Evolutionary conservation across 2,797 vertebrate genomes (phyloP).

Genomic region (Pseudochirops corinnae): DNA sequence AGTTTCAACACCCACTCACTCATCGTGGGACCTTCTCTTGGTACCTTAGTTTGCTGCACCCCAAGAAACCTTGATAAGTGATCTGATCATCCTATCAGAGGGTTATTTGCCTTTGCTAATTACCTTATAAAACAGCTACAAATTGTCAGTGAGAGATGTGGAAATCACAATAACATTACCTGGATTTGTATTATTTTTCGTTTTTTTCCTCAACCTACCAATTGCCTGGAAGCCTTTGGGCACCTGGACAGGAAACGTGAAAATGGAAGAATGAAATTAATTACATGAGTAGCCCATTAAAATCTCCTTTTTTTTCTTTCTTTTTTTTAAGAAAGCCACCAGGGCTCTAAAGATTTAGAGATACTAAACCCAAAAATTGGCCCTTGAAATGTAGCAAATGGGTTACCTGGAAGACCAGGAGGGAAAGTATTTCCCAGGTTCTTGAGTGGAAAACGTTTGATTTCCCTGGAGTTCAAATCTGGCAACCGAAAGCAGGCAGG

Average conservation of each 20-base stretch:
- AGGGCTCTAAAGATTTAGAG: constrained; percentile 23
- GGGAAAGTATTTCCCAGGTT: constrained; percentile 1
- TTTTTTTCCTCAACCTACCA: constrained; percentile 60
- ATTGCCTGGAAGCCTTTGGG: constrained; percentile 49
- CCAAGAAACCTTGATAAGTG: constrained; percentile 49
- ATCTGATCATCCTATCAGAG: constrained; percentile 28
- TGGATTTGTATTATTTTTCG: constrained; percentile 46
- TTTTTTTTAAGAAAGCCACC: constrained; percentile 60
- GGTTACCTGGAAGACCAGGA: constrained; percentile 21
- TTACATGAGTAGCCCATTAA: constrained; percentile 66
- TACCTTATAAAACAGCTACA: constrained; percentile 47
- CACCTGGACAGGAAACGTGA: constrained; percentile 62
- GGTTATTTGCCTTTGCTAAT: constrained; percentile 52
- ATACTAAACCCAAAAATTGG: constrained; percentile 17
- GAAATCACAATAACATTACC: constrained; percentile 16
- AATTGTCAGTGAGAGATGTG: constrained; percentile 11
- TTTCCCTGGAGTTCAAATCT: constrained; percentile 64
- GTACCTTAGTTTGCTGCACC: constrained; percentile 42
- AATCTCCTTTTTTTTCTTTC: constrained; percentile 39
- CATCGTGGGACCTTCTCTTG: constrained; percentile 18
- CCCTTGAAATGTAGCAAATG: constrained; percentile 1
- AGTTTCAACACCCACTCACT: constrained; percentile 62
- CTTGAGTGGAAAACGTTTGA: constrained; percentile 64
- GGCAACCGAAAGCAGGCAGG: constrained; percentile 46
- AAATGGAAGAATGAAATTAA: constrained; percentile 74